Evolutionary conservation across 2,113 vertebrate species (phyloP).

Genomic region (Pachycephala philippinensis): DNA sequence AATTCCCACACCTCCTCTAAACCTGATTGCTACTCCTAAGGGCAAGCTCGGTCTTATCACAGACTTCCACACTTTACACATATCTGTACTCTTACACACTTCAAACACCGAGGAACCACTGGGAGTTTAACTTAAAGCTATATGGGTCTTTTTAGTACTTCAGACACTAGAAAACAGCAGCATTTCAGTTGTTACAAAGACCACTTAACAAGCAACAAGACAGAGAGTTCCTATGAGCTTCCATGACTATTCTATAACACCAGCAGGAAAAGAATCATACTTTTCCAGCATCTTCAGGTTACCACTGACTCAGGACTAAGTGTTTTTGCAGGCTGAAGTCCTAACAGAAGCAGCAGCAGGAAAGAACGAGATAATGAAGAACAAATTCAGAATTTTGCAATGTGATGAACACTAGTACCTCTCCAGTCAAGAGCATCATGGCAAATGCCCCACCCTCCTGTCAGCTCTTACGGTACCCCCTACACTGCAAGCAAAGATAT

Average conservation of each 20-base stretch:
- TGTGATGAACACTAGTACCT: not conserved
- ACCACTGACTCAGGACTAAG: not conserved
- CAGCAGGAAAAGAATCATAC: not conserved
- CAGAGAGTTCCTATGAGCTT: not conserved
- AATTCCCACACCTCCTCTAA: not conserved
- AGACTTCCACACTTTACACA: not conserved
- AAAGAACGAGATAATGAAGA: not conserved
- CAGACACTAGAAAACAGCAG: not conserved
- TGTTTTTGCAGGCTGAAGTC: not conserved
- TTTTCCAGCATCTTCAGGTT: not conserved
- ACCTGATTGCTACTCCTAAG: not conserved
- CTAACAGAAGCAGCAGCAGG: not conserved
- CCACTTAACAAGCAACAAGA: not conserved
- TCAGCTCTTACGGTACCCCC: not conserved
- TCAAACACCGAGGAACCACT: not conserved
- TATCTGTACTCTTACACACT: not conserved
- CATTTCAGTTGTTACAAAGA: not conserved
- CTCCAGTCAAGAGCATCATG: not conserved
- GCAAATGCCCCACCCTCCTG: not conserved
- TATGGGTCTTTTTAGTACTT: not conserved
- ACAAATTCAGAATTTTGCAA: not conserved
- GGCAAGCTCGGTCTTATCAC: accelerated
- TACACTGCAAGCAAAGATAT: accelerated
- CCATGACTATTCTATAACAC: not conserved
- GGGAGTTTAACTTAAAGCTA: not conserved